These are phyloP conservation scores for Rhagophthalmus giganteus DNA, from an alignment of 2,888 invertebrate genomes.

Conservation along the genomic window DNA sequence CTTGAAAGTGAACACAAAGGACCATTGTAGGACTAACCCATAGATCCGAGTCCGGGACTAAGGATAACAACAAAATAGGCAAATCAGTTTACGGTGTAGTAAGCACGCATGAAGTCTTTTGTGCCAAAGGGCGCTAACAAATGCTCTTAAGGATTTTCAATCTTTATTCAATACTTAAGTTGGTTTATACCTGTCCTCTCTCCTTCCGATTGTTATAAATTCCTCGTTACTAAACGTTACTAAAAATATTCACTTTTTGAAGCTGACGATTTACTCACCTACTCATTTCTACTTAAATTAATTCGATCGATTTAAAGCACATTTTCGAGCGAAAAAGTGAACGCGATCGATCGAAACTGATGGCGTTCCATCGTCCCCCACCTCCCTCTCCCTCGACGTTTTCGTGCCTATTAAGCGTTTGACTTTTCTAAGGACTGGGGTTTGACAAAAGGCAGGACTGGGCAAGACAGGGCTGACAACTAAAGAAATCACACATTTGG, in stretches of 20 bases:
- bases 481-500: conserved; percentile 39
- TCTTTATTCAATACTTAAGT: conserved; percentile 24
- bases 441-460: conserved; percentile 36
- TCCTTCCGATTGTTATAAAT: conserved; percentile 2
- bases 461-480: conserved; percentile 43
- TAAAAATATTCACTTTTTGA: no score
- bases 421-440: conserved; percentile 22
- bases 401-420: conserved; percentile 1
- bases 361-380: no score
- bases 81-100: conserved; percentile 42
- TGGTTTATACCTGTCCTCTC: conserved; percentile 14
- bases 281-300: no score
- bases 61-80: conserved; percentile 38
- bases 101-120: conserved; percentile 31
- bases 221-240: no score
- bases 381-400: no score
- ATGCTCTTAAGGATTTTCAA: conserved; percentile 23
- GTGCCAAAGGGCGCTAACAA: conserved; percentile 27
- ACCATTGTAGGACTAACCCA: conserved; percentile 20
- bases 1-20: conserved; percentile 14
- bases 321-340: no score
- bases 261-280: no score
- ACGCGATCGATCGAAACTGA: no score
- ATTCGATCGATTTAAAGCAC: no score
- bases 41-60: conserved; percentile 20